Evolutionary conservation across 1,140 invertebrate genomes (phyloP), one percentile per base, ranked within the genome.

Genomic region (Himalopsyche phryganea): DNA sequence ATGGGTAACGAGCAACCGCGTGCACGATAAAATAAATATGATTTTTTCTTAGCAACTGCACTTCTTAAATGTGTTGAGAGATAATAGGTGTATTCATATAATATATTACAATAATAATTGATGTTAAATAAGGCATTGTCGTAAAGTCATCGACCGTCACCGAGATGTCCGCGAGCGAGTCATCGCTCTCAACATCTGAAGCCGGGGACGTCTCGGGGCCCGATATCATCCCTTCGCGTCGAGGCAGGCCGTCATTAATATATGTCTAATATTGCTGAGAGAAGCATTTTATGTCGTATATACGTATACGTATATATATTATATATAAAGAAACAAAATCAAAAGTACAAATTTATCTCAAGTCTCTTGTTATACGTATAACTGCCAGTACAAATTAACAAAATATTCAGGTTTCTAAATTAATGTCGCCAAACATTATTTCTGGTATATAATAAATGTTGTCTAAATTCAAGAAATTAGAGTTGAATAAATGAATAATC

Each of bases 301-400:
- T 59, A 56, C 48, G 14, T 44, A 44, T 44, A 44, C 14, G n/a
- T n/a, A 44, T 57, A 46, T 65, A 56, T 67, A 68, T 47, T n/a
- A 53, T 45, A 58, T 50, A 60, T 65, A 66, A 62, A 40, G 44
- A 65, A 65, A 66, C 65, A 66, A 59, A 65, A 74, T 74, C 73
- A 74, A 77, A 69, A 78, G 76, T 78, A 78, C 76, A 78, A 78
- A 78, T 73, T 72, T 63, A 60, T 60, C 57, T 48, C 66, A 65
- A 67, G 74, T 71, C 70, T 76, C 71, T 75, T 71, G 48, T 64
- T 64, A 64, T 72, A 71, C 70, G 59, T 64, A 65, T 70, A 73
- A 76, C 66, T 73, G 69, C 69, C 73, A 78, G 74, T 76, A 76
- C 75, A 77, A 78, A 78, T 74, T 73, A 71, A 67, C 47, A 63